Percentiles rank a stretch among this genome's conserved stretches.
Conservation (phyloP, 2,113 vertebrate genomes). For the Paramormyrops kingsleyae region DNA sequence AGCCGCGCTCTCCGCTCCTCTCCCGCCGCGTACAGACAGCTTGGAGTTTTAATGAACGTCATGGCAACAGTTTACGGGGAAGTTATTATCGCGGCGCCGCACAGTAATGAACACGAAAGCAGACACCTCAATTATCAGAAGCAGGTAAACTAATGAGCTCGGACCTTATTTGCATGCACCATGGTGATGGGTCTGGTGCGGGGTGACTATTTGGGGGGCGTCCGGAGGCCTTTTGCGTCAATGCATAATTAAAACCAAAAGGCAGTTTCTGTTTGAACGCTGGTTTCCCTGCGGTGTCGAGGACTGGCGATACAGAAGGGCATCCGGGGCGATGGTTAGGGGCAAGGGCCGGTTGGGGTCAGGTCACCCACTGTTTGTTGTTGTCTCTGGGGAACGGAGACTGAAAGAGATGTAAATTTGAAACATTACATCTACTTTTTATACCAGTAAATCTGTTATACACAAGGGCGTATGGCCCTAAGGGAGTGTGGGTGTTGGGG, state of each 20-base stretch:
- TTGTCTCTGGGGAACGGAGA: neutral
- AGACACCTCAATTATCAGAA: constrained; percentile 8
- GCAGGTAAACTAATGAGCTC: neutral
- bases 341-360: neutral
- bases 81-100: neutral
- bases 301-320: neutral
- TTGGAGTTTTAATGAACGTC: constrained; percentile 23
- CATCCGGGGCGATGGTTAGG: too few relatives aligned
- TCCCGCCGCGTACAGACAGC: neutral
- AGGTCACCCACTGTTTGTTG: constrained; percentile 23
- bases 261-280: neutral
- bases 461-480: neutral
- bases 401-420: neutral
- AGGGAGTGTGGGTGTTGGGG: neutral
- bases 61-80: constrained; percentile 15
- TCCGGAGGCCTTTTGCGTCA: neutral
- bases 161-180: constrained; percentile 8
- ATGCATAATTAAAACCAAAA: neutral
- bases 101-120: neutral
- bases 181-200: neutral
- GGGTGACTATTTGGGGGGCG: neutral
- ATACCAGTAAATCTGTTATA: neutral
- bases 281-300: neutral
- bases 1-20: neutral
- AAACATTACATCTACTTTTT: neutral